These are phyloP conservation scores for Parotocinclus haroldoi DNA, from an alignment of 2,797 vertebrate genomes.

Conservation along the genomic window DNA sequence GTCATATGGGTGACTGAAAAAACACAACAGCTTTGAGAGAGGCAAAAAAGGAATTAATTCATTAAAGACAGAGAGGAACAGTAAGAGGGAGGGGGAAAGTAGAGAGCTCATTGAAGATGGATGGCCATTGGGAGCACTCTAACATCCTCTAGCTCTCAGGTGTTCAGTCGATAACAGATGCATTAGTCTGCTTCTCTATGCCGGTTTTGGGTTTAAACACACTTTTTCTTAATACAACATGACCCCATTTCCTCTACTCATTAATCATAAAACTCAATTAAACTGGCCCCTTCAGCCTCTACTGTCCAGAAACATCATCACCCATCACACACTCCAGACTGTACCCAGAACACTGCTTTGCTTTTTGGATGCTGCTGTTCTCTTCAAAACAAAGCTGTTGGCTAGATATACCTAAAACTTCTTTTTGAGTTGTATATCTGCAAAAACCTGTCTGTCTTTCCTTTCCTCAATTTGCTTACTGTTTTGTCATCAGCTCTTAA, in stretches of 20 bases:
- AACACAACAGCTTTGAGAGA: conserved; percentile 28
- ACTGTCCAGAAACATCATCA: conserved; percentile 34
- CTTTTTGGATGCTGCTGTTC: conserved; percentile 15
- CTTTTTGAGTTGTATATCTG: neutral
- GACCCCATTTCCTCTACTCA: conserved; percentile 77
- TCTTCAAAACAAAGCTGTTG: conserved; percentile 14
- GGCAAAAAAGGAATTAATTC: neutral
- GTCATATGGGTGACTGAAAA: conserved; percentile 16
- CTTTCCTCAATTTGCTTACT: neutral
- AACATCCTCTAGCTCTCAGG: conserved; percentile 69
- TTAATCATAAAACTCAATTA: conserved; percentile 80
- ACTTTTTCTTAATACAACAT: conserved; percentile 83
- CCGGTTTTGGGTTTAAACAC: conserved; percentile 80
- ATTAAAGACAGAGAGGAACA: conserved; percentile 19
- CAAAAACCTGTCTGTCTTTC: neutral
- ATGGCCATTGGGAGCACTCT: conserved; percentile 64
- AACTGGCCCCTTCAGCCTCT: conserved; percentile 40
- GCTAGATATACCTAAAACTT: neutral
- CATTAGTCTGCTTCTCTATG: conserved; percentile 73
- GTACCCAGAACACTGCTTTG: conserved; percentile 34
- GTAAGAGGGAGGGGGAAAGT: conserved; percentile 24
- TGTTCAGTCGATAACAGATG: conserved; percentile 82
- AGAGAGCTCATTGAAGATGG: conserved; percentile 54
- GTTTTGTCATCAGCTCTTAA: neutral
- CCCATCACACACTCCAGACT: conserved; percentile 8